A percentile compares a stretch with the other conserved stretches of the same genome.
phyloP scores from a whole-genome alignment of 1,140 invertebrate genomes.

The Drosophila parvula region DNA sequence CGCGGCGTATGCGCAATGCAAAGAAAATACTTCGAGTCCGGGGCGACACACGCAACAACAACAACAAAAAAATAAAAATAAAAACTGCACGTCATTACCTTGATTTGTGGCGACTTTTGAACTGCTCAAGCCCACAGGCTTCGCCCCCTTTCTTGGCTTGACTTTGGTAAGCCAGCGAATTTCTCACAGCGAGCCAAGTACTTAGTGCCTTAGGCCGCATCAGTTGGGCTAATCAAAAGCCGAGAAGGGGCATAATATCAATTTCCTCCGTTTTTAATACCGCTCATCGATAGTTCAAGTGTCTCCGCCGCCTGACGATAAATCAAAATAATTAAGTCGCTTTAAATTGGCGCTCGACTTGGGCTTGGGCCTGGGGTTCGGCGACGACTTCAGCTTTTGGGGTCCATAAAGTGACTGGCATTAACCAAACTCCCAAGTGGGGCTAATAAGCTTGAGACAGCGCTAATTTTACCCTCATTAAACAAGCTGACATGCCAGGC shows the following conservation, averaged over 20 bases:
- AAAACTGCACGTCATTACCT: conserved; percentile 81
- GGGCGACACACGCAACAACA: conserved; percentile 64
- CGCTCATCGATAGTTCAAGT: conserved; percentile 52
- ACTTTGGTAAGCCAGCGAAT: conserved; percentile 27
- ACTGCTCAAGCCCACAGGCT: neutral
- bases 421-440: conserved; percentile 80
- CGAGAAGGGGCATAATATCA: conserved; percentile 42
- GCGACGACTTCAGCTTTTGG: conserved; percentile 21
- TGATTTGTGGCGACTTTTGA: conserved; percentile 60
- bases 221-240: conserved; percentile 60
- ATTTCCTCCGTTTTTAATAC: conserved; percentile 39
- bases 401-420: conserved; percentile 73
- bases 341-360: conserved; percentile 74
- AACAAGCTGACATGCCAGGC: conserved; percentile 77
- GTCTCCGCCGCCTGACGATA: conserved; percentile 47
- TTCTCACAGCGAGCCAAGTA: conserved; percentile 17
- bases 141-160: neutral
- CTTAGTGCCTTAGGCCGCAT: conserved; percentile 35
- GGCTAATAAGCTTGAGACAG: conserved; percentile 81
- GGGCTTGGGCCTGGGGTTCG: neutral
- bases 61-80: conserved; percentile 43
- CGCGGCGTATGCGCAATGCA: conserved; percentile 71
- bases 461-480: conserved; percentile 83
- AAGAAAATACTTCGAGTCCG: conserved; percentile 48
- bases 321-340: conserved; percentile 80